A percentile compares a stretch with the other conserved stretches of the same genome.
Conservation (phyloP, 2,888 invertebrate genomes). For the Cyrtodaria siliqua region DNA sequence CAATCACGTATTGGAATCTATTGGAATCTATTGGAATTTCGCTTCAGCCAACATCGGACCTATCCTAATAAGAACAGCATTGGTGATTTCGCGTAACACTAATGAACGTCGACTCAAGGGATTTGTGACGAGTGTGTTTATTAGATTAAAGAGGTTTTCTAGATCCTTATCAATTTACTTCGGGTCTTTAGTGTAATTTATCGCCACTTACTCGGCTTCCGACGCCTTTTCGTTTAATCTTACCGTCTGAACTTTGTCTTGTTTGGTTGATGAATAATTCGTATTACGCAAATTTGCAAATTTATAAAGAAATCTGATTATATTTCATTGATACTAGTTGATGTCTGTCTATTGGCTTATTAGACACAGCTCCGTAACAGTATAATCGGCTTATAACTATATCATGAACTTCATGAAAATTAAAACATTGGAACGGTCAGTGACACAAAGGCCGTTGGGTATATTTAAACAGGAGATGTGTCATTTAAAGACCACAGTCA, state of each 20-base stretch:
- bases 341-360: no score
- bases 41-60: not conserved
- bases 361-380: no score
- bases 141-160: conserved; percentile 63
- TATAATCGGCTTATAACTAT: no score
- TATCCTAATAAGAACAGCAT: conserved; percentile 18
- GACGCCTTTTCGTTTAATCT: conserved; percentile 29
- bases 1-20: conserved; percentile 36
- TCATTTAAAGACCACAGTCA: no score
- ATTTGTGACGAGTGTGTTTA: conserved; percentile 57
- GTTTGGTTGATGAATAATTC: no score
- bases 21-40: not conserved
- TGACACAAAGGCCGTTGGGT: no score
- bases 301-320: no score
- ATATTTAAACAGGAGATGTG: no score
- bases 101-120: conserved; percentile 62
- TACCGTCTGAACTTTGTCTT: not conserved
- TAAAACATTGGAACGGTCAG: no score
- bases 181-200: conserved; percentile 54
- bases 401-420: no score
- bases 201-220: conserved; percentile 41
- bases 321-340: no score
- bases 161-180: conserved; percentile 60
- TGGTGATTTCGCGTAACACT: conserved; percentile 38
- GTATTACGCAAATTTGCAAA: no score